Base-by-base conservation (phyloP, 2,888 invertebrate species). In the Busseola fusca region DNA sequence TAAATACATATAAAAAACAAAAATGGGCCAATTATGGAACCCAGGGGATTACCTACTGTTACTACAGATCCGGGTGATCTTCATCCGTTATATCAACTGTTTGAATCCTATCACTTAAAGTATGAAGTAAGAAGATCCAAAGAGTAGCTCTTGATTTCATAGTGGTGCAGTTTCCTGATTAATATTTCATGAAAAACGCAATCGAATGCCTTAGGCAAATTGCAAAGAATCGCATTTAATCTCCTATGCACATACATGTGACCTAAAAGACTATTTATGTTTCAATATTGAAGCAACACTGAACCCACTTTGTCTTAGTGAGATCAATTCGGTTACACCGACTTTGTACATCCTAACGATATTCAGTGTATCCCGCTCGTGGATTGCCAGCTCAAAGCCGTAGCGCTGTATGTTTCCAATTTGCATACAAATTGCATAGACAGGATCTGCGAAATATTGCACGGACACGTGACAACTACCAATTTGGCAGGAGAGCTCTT, bases 381-480 rank as follows among this genome's bases (percentile, higher is more conserved):
- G 27, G 34, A 67, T 78, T 78, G 30, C n/a, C 67, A 30, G 48
- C 6, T 34, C 34, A 56, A 45, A 54, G 60, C 60, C 64, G 40
- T 59, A 27, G 25, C 40, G 30, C 52, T 48, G 40, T 45, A 52
- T 57, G 34, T n/a, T 21, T n/a, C 37, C 64, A 59, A 78, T 79
- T 73, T 79, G 62, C 80, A 79, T 79, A 82, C 71, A 82, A 58
- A 78, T 78, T 82, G 83, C 74, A 68, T 37, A 25, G 27, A 40
- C 54, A 57, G 42, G 50, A 42, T 58, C 54, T 56, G 60, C 37
- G 48, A 58, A 72, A 72, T 82, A 67, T 64, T 30, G 52, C 64
- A 45, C 40, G 37, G 16, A 25, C 48, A 48, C 40, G 34, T 52
- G 25, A 64, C 25, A 40, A 64, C 30, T 37, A 60, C 30, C 56